phyloP scores from a whole-genome alignment of 2,113 vertebrate species.

The Sakesphorus luctuosus region DNA sequence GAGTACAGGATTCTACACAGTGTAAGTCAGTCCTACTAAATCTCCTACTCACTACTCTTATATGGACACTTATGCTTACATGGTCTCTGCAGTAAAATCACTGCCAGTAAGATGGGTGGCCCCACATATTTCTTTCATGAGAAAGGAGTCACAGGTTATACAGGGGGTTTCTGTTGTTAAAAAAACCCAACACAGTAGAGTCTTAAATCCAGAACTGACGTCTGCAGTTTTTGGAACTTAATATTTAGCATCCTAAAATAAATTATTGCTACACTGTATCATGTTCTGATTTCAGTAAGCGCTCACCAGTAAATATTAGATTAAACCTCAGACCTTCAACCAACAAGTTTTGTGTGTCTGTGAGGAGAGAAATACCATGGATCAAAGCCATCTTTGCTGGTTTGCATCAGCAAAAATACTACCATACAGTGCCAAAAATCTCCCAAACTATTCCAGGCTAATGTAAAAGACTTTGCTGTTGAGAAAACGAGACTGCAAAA shows the following conservation, averaged over 20 bases:
- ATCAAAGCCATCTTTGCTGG: neutral
- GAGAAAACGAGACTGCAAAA: neutral
- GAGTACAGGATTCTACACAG: neutral
- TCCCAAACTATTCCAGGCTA: neutral
- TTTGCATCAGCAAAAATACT: neutral
- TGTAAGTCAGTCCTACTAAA: neutral
- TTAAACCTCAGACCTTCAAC: neutral
- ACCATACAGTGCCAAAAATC: neutral
- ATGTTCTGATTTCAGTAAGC: neutral
- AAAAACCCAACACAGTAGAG: neutral
- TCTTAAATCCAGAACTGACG: neutral
- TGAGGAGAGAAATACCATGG: neutral
- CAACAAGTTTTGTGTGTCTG: neutral
- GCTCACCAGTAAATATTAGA: neutral
- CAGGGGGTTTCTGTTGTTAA: neutral
- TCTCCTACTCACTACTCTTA: neutral
- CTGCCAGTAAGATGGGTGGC: neutral
- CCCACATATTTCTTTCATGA: neutral
- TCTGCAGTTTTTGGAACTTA: neutral
- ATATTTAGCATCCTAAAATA: neutral
- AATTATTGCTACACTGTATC: neutral
- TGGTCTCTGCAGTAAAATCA: neutral
- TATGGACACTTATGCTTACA: neutral
- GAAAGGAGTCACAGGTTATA: neutral
- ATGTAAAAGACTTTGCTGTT: neutral